Percentiles rank a stretch among this genome's conserved stretches.
Evolutionary conservation across 2,888 invertebrate species (phyloP).

Genomic region (Pilophorus perplexus): DNA sequence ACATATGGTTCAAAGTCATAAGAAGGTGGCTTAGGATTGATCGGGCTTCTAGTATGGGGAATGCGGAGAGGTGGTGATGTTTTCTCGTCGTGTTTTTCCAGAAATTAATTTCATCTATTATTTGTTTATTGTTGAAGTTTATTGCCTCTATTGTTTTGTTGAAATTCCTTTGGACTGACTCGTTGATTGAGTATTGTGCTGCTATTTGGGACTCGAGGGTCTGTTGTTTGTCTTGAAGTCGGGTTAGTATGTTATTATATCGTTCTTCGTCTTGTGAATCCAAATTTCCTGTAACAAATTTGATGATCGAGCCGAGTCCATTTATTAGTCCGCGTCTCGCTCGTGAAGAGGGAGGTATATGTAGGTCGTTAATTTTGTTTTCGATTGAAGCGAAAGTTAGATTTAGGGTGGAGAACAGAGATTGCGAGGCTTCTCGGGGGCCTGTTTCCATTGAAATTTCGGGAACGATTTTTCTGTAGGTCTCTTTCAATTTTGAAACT

Average conservation of each 20-base stretch:
- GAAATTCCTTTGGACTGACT: background rate
- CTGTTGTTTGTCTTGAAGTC: background rate
- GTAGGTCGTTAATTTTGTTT: slow-evolving; percentile 14
- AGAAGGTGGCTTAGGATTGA: too few species aligned
- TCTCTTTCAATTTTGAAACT: background rate
- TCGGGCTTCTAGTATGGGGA: too few species aligned
- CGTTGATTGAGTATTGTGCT: too few species aligned
- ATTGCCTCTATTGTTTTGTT: slow-evolving; percentile 17
- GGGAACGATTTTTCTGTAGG: background rate
- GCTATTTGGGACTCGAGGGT: background rate
- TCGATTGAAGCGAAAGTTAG: background rate
- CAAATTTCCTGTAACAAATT: slow-evolving; percentile 17
- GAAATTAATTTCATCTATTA: slow-evolving; percentile 1
- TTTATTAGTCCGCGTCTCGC: slow-evolving; percentile 30
- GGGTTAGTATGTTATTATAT: background rate
- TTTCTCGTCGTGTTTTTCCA: too few species aligned
- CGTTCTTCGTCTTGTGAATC: slow-evolving; percentile 7
- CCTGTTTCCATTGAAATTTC: too few species aligned
- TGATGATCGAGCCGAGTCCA: slow-evolving; percentile 13
- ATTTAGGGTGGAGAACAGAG: background rate
- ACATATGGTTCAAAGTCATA: too few species aligned
- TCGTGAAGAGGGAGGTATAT: background rate
- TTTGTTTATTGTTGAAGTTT: background rate
- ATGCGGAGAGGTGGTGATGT: too few species aligned
- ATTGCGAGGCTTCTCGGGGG: background rate